These are phyloP conservation scores for Dryomyza anilis DNA, from an alignment of 2,888 invertebrate species.

Conservation along the genomic window DNA sequence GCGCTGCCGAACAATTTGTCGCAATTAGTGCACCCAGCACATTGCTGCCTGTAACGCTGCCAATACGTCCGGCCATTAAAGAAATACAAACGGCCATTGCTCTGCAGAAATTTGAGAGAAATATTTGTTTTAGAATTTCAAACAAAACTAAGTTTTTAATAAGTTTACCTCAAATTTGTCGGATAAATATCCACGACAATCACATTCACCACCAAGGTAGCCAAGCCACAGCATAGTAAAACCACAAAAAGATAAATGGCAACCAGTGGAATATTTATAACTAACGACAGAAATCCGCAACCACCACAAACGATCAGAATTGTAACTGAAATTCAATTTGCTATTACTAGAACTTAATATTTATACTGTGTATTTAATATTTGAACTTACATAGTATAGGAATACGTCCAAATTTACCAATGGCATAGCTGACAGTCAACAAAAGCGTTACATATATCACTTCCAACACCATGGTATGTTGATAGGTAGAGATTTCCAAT, in stretches of 20 bases:
- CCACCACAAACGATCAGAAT: slow-evolving; percentile 40
- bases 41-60: slow-evolving; percentile 41
- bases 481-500: slow-evolving; percentile 47
- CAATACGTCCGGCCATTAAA: slow-evolving; percentile 43
- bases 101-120: slow-evolving; percentile 34
- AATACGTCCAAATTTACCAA: slow-evolving; percentile 41
- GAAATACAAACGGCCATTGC: slow-evolving; percentile 47
- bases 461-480: slow-evolving; percentile 47
- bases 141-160: neutral
- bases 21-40: slow-evolving; percentile 41
- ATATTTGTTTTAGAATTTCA: neutral
- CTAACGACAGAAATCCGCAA: slow-evolving; percentile 38
- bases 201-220: slow-evolving; percentile 47
- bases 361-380: neutral
- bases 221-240: slow-evolving; percentile 42
- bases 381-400: slow-evolving; percentile 41
- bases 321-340: slow-evolving; percentile 33
- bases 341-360: neutral
- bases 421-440: slow-evolving; percentile 40
- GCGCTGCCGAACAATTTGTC: slow-evolving; percentile 38
- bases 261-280: slow-evolving; percentile 39
- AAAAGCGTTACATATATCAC: slow-evolving; percentile 43
- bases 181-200: slow-evolving; percentile 52
- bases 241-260: slow-evolving; percentile 43
- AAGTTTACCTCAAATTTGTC: slow-evolving; percentile 50